A percentile compares a stretch with the other conserved stretches of the same genome.
Evolutionary conservation across 2,797 vertebrate species (phyloP).

Genomic region (Taenioides sp.): DNA sequence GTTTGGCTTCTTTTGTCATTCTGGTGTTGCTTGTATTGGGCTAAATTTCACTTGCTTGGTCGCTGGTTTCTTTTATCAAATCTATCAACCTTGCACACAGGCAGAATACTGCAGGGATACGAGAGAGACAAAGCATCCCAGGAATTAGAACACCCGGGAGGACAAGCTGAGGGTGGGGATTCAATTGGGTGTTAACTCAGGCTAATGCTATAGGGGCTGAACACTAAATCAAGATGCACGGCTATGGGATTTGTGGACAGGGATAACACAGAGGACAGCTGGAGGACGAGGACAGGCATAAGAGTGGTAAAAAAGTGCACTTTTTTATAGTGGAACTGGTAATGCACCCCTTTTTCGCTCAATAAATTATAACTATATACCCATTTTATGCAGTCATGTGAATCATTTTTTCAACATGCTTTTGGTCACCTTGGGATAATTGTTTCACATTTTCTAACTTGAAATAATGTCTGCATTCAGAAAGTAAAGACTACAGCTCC

Average conservation of each 20-base stretch:
- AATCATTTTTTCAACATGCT: no score
- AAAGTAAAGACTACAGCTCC: no score
- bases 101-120: slow-evolving; percentile 1
- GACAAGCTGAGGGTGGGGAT: slow-evolving; percentile 15
- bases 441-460: no score
- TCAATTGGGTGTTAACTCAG: slow-evolving; percentile 53
- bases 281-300: slow-evolving; percentile 8
- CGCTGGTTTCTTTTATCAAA: no score
- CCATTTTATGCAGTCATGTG: no score
- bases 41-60: no score
- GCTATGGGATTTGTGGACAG: slow-evolving; percentile 5
- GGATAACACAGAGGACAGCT: slow-evolving; percentile 25
- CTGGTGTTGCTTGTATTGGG: no score
- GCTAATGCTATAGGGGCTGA: slow-evolving; percentile 32
- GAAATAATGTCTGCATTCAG: no score
- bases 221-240: slow-evolving; percentile 33
- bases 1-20: no score
- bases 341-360: slow-evolving; percentile 17
- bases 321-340: slow-evolving; percentile 16
- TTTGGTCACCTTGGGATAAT: no score
- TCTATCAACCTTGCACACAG: not conserved
- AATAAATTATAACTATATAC: slow-evolving; percentile 16
- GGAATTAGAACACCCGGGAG: not conserved
- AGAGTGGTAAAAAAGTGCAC: slow-evolving; percentile 15
- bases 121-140: not conserved